Evolutionary conservation across 2,888 invertebrate species (phyloP), one percentile per base, ranked within the genome.

Genomic region (Spodoptera exigua): DNA sequence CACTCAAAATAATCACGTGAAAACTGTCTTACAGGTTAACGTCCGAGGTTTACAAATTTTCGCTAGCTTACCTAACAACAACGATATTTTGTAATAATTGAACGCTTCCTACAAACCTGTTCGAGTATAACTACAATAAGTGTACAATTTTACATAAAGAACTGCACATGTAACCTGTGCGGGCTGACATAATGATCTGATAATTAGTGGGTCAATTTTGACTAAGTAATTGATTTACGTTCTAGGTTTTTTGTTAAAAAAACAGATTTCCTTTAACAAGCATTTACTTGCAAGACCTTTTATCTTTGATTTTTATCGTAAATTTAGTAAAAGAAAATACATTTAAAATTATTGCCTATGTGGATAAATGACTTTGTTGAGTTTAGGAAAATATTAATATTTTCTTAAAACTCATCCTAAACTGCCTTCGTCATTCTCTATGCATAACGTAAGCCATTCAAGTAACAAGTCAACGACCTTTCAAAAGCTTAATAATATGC

Each of bases 81-180:
- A 39, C 76, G 58, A 63, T 81, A 79, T 84, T 86, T 85, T 66
- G 81, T 69, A 82, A 84, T 87, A 83, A 87, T 87, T 79, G 81
- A 70, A 69, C 67, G 76, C 78, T 83, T 87, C 86, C 88, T 81
- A 62, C 49, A 47, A 27, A 43, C 55, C 53, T 57, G 61, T 43
- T 56, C 60, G 62, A 35, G 55, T 21, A 67, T 62, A 57, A 64
- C 58, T 47, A 66, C 64, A 73, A 74, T 69, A 27, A 27, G 5
- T 27, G 68, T 61, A 68, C 56, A 64, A 62, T 53, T 64, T 62
- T 48, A 60, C 62, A 59, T 57, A 56, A 44, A 59, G 44, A 27
- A 37, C 40, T 37, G 27, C 27, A 48, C 37, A 58, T 13, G 44
- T 70, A 60, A 77, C 61, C 49, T 46, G 21, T 54, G 57, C 48